These are phyloP conservation scores for Thomomys bottae DNA, from an alignment of 2,113 vertebrate genomes.

Conservation along the genomic window DNA sequence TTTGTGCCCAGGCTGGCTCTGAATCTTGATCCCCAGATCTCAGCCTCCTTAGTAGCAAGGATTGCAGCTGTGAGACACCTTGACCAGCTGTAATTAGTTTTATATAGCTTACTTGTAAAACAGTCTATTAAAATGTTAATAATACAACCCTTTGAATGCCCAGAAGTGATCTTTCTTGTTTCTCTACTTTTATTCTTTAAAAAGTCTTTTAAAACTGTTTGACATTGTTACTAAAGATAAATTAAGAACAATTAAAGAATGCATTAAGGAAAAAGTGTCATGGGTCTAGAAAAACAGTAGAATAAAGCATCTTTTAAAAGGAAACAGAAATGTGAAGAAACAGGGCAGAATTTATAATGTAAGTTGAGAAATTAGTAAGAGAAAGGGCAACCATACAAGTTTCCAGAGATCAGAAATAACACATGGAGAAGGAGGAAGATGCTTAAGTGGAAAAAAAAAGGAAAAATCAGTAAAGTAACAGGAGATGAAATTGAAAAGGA, in stretches of 20 bases:
- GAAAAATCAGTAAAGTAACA: background rate
- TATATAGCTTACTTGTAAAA: background rate
- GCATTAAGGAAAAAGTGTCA: constrained; percentile 1
- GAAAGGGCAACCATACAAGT: background rate
- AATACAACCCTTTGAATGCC: background rate
- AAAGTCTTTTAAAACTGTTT: background rate
- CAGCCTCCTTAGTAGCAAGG: no score
- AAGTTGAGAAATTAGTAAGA: background rate
- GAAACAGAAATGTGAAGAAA: constrained; percentile 15
- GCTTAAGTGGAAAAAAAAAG: background rate
- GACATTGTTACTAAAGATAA: constrained; percentile 10
- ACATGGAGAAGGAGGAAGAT: background rate
- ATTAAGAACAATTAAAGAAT: background rate
- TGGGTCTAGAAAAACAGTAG: background rate
- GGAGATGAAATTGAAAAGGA: background rate
- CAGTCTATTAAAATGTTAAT: background rate
- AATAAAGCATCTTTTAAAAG: background rate
- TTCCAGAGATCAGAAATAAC: background rate
- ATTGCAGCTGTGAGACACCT: no score
- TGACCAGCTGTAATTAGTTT: constrained; percentile 24
- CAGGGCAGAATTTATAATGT: background rate
- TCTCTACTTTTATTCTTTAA: background rate
- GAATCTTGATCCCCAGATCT: no score
- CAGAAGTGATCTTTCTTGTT: background rate
- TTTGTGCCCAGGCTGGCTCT: no score